A percentile compares a stretch with the other conserved stretches of the same genome.
phyloP scores from a whole-genome alignment of 2,113 vertebrate species.

The Uria aalge region DNA sequence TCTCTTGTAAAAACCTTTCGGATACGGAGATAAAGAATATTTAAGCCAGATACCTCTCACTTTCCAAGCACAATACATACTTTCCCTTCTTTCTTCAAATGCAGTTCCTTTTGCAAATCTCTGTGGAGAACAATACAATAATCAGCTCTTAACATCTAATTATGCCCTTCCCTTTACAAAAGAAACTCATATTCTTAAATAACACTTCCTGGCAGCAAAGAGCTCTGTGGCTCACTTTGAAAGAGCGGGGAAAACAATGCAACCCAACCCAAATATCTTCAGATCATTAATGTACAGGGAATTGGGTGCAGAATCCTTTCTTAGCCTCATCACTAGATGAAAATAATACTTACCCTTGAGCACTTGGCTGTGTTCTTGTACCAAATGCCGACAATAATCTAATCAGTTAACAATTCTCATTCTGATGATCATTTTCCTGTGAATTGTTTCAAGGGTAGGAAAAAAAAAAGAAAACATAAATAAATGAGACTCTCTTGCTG shows the following conservation, averaged over 20 bases:
- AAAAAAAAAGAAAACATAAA: neutral
- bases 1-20: neutral
- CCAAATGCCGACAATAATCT: neutral
- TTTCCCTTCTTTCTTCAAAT: conserved; percentile 39
- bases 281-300: conserved; percentile 28
- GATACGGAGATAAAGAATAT: neutral
- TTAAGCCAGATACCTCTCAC: conserved; percentile 30
- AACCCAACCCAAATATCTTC: conserved; percentile 46
- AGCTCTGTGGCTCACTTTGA: conserved; percentile 9
- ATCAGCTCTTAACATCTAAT: conserved; percentile 44
- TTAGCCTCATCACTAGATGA: conserved; percentile 53
- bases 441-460: neutral
- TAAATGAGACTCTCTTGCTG: neutral
- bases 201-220: conserved; percentile 45
- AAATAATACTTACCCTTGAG: conserved; percentile 54
- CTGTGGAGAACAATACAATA: conserved; percentile 43
- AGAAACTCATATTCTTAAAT: conserved; percentile 52
- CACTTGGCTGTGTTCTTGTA: neutral
- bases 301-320: conserved; percentile 30
- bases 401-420: conserved; percentile 33
- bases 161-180: conserved; percentile 37
- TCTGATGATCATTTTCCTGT: conserved; percentile 55
- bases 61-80: conserved; percentile 26
- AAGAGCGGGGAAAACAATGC: conserved; percentile 41
- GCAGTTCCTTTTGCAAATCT: conserved; percentile 17